A percentile compares a stretch with the other conserved stretches of the same genome.
These are phyloP conservation scores for Heterodera carotae DNA, from an alignment of 1,140 invertebrate species.

Conservation along the genomic window DNA sequence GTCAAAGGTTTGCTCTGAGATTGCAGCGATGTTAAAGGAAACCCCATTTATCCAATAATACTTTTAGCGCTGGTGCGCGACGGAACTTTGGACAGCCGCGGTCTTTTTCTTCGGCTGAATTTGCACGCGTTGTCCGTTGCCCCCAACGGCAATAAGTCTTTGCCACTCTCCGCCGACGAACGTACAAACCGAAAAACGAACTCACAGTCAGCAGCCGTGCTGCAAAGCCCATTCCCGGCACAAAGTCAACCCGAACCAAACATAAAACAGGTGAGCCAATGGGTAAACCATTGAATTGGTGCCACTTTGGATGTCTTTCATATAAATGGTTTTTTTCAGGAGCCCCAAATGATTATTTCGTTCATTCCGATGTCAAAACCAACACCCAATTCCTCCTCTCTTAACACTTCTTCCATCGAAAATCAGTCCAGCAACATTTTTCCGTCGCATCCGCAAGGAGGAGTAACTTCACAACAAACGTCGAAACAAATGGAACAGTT, in stretches of 20 bases:
- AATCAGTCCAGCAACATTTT: constrained; percentile 7
- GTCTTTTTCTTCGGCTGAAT: constrained; percentile 15
- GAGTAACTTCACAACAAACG: constrained; percentile 3
- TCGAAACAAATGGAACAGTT: constrained; percentile 15
- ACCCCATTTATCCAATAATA: no score
- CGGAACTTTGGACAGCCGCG: constrained; percentile 31
- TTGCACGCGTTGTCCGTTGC: background rate
- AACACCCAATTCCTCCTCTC: background rate
- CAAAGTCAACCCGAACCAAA: constrained; percentile 9
- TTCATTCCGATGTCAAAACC: constrained; percentile 47
- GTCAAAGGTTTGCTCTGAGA: constrained; percentile 43
- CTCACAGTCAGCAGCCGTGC: background rate
- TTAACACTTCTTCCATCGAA: background rate
- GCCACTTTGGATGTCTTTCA: no score
- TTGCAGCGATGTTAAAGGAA: no score
- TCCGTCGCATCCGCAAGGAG: background rate
- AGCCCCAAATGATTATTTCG: constrained; percentile 45
- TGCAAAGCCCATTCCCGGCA: background rate
- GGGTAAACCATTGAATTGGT: background rate
- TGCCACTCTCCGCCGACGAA: background rate
- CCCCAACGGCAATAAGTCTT: background rate
- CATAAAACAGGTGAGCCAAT: background rate
- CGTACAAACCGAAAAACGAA: background rate
- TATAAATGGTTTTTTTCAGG: constrained; percentile 1
- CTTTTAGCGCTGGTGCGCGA: constrained; percentile 41